Base-by-base conservation (phyloP, 2,888 invertebrate species). In the Drosophila infuscata region DNA sequence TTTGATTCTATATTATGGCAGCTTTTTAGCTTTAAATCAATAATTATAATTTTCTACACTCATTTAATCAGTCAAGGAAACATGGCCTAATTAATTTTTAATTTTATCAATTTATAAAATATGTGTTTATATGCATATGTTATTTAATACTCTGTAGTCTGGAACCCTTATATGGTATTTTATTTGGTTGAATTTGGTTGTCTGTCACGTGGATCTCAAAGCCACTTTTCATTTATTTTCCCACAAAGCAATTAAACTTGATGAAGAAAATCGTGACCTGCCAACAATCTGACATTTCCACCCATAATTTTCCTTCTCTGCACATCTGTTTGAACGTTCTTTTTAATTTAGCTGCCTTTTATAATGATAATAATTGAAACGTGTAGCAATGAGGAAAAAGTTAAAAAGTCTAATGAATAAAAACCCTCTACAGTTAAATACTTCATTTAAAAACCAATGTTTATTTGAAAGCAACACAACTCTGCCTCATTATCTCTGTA, bases 311-410 rank as follows among this genome's bases (percentile, higher is more conserved):
- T 43, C 15, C 48, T 7, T 38, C 20, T 8, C 0, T 35, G 30
- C 15, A 9, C 46, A 29, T 61, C 46, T 9, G 25, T 35, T 43
- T 38, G 38, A 58, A 32, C 54, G 25, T 65, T 54, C 57, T 66
- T 83, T 78, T 70, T 81, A 87, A 83, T 83, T 81, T 78, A 76
- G 67, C 54, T 48, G 54, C 48, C 67, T 65, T 79, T 59, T 76
- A 74, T 76, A 73, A 70, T 64, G 67, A 61, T 59, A 57, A 63
- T 83, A 78, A 83, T 81, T 76, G 67, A 76, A 76, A 72, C 71
- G 65, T 72, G 49, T 51, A 9, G 32, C 52, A 60, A 51, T 51
- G 29, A 43, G 4, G 20, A 48, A 41, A 49, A 29, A n/a, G 15
- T 43, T 12, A 3, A 54, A 30, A 52, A 38, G 17, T 53, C 43